These are phyloP conservation scores for Thera britannica DNA, from an alignment of 2,888 invertebrate genomes.

Conservation along the genomic window DNA sequence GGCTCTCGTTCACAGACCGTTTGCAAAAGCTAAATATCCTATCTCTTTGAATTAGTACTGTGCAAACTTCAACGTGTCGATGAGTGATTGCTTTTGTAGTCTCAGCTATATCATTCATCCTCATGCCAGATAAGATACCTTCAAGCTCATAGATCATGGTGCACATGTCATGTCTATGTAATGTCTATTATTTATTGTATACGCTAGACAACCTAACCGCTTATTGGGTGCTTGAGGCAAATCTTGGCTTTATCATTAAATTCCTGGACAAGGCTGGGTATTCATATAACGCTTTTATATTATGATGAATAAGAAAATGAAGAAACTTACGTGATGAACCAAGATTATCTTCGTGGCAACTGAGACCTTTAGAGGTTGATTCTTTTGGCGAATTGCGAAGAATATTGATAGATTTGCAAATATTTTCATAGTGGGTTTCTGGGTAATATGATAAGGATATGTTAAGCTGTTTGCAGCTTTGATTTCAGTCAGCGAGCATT, in stretches of 20 bases:
- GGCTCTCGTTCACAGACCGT: constrained; percentile 2
- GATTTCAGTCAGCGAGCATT: not conserved
- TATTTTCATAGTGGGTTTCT: not conserved
- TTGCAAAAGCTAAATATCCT: not conserved
- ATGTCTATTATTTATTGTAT: not conserved
- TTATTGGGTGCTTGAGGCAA: not conserved
- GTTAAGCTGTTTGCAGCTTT: too few species aligned
- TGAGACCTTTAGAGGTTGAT: not conserved
- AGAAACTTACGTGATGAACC: not conserved
- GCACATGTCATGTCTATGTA: too few species aligned
- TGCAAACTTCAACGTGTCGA: not conserved
- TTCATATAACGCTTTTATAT: not conserved
- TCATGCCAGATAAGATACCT: not conserved
- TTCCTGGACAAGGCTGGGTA: not conserved
- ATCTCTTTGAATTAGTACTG: not conserved
- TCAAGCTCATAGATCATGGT: not conserved
- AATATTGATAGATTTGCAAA: not conserved
- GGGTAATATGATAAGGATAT: too few species aligned
- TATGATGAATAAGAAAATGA: constrained; percentile 2
- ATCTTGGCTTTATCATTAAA: not conserved
- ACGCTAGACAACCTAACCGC: not conserved
- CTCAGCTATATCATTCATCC: not conserved
- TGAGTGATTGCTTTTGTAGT: not conserved
- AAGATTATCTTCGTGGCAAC: not conserved
- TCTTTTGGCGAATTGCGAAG: not conserved